Evolutionary conservation across 2,113 vertebrate genomes (phyloP).

Genomic region (Formicarius rufipectus): DNA sequence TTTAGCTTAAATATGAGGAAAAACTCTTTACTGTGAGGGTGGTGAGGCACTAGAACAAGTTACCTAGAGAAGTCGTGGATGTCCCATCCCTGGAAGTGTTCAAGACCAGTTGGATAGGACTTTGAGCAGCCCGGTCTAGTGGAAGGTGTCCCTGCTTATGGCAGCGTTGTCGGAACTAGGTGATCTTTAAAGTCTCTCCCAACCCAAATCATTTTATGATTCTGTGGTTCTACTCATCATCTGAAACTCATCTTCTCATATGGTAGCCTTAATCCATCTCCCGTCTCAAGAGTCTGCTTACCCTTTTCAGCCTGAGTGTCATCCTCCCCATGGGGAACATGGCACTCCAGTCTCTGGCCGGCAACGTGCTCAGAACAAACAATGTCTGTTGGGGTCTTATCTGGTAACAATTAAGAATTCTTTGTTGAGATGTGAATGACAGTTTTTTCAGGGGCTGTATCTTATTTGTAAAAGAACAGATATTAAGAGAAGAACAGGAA

Average conservation of each 20-base stretch:
- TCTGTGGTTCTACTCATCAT: neutral
- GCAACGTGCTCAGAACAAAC: neutral
- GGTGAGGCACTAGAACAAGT: neutral
- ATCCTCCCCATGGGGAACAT: no score
- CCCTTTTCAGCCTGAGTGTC: neutral
- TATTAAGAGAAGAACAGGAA: neutral
- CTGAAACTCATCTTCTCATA: neutral
- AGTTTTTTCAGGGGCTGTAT: neutral
- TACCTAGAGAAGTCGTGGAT: neutral
- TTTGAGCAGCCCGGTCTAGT: neutral
- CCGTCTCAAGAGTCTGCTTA: neutral
- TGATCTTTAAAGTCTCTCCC: neutral
- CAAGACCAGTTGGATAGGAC: neutral
- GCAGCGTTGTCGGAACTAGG: accelerated
- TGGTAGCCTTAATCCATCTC: neutral
- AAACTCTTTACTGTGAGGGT: neutral
- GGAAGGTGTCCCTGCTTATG: no score
- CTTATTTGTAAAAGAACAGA: neutral
- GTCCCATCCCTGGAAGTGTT: neutral
- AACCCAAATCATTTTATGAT: neutral
- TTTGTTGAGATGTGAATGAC: neutral
- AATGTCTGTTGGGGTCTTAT: neutral
- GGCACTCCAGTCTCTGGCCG: neutral
- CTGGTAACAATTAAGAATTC: neutral
- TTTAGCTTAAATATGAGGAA: neutral